phyloP scores from a whole-genome alignment of 2,113 vertebrate species.

The Seriola aureovittata region DNA sequence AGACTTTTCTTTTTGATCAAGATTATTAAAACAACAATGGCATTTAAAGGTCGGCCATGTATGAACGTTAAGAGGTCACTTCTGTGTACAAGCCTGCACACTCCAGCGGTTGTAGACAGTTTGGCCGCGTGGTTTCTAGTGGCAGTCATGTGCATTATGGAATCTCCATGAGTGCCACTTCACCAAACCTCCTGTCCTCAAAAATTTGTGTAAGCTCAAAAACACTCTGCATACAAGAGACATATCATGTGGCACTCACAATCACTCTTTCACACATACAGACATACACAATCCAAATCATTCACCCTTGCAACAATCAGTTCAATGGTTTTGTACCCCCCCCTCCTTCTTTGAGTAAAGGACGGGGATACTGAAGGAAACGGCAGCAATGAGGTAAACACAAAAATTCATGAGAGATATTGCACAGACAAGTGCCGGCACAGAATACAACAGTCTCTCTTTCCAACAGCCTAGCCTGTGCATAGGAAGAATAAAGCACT shows the following conservation, averaged over 20 bases:
- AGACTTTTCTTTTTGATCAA: slow-evolving; percentile 30
- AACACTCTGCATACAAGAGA: slow-evolving; percentile 46
- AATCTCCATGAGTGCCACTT: slow-evolving; percentile 62
- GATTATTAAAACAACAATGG: slow-evolving; percentile 35
- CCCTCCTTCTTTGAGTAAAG: slow-evolving; percentile 22
- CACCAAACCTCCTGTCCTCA: slow-evolving; percentile 49
- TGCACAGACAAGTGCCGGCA: slow-evolving; percentile 94
- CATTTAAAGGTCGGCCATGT: slow-evolving; percentile 56
- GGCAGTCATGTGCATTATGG: slow-evolving; percentile 61
- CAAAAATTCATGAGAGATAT: slow-evolving; percentile 84
- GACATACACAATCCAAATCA: slow-evolving; percentile 27
- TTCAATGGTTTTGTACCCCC: slow-evolving; percentile 50
- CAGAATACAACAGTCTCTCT: slow-evolving; percentile 95
- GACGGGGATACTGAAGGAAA: slow-evolving; percentile 76
- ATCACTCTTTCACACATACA: slow-evolving; percentile 13
- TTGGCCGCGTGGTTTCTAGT: slow-evolving; percentile 63
- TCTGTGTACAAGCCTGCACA: slow-evolving; percentile 62
- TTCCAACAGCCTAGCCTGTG: slow-evolving; percentile 91
- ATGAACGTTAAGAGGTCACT: slow-evolving; percentile 67
- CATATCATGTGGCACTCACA: slow-evolving; percentile 28
- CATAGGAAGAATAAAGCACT: slow-evolving; percentile 99
- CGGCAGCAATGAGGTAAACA: slow-evolving; percentile 79
- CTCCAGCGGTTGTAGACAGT: slow-evolving; percentile 44
- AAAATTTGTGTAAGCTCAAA: slow-evolving; percentile 46
- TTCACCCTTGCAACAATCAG: slow-evolving; percentile 52